These are phyloP conservation scores for Bovichtus diacanthus DNA, from an alignment of 2,797 vertebrate species.

Conservation along the genomic window DNA sequence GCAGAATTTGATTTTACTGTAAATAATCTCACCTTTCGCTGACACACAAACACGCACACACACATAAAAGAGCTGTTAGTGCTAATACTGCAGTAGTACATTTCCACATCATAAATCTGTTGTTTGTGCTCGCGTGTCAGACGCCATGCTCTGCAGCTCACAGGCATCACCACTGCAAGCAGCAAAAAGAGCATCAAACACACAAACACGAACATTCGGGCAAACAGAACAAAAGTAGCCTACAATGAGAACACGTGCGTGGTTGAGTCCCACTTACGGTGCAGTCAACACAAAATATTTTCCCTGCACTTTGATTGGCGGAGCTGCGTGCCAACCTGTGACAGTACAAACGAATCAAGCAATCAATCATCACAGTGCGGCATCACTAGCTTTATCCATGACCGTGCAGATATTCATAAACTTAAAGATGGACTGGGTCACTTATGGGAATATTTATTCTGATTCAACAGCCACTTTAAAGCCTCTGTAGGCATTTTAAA, in stretches of 20 bases:
- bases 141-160: constrained; percentile 8
- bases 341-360: constrained; percentile 11
- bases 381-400: background rate
- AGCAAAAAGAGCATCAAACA: constrained; percentile 22
- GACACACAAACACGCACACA: background rate
- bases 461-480: background rate
- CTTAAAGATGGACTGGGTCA: background rate
- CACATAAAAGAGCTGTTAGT: constrained; percentile 33
- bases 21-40: constrained; percentile 40
- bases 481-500: background rate
- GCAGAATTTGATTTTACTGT: constrained; percentile 54
- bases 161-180: constrained; percentile 39
- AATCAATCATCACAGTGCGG: background rate
- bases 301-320: background rate
- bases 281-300: background rate
- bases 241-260: background rate
- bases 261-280: background rate
- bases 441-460: background rate
- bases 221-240: background rate
- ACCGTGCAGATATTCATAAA: constrained; percentile 10
- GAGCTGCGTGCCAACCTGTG: background rate
- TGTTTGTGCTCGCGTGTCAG: constrained; percentile 6
- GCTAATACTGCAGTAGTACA: constrained; percentile 40
- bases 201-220: background rate
- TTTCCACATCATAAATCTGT: constrained; percentile 57